Conservation (phyloP, 2,888 invertebrate genomes). For the Rhagonycha lutea region DNA sequence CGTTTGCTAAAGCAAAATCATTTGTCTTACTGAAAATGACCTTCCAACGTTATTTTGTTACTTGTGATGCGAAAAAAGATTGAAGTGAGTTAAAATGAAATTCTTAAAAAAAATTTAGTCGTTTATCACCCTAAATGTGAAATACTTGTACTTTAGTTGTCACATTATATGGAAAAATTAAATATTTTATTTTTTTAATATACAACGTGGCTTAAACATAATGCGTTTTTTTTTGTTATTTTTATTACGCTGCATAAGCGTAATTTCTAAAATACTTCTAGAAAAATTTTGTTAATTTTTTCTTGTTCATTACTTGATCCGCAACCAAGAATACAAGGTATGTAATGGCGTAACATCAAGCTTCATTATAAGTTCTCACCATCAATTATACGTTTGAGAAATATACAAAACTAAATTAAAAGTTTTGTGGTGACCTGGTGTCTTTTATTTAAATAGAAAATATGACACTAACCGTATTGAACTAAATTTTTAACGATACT, state of each 20-base stretch:
- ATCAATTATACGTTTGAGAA: too few species aligned
- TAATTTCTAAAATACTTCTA: not conserved
- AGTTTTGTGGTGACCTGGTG: too few species aligned
- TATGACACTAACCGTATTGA: too few species aligned
- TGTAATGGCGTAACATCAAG: too few species aligned
- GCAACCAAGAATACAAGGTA: too few species aligned
- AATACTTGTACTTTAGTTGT: not conserved
- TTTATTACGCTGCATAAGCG: not conserved
- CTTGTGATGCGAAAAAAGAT: not conserved
- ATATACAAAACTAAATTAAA: too few species aligned
- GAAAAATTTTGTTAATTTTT: not conserved
- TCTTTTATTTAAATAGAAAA: too few species aligned
- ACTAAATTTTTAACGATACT: too few species aligned
- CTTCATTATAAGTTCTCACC: too few species aligned
- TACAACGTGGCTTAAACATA: not conserved
- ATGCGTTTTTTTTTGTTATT: not conserved
- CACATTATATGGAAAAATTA: not conserved
- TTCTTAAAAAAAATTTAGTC: not conserved
- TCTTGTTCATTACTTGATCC: not conserved
- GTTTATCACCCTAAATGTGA: not conserved
- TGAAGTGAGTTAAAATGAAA: not conserved
- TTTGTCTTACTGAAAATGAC: not conserved
- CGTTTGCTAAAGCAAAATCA: not conserved
- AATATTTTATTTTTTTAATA: not conserved
- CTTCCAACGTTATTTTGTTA: not conserved